A percentile compares a stretch with the other conserved stretches of the same genome.
phyloP scores from a whole-genome alignment of 2,888 invertebrate species.

The Spicauda simplicius region DNA sequence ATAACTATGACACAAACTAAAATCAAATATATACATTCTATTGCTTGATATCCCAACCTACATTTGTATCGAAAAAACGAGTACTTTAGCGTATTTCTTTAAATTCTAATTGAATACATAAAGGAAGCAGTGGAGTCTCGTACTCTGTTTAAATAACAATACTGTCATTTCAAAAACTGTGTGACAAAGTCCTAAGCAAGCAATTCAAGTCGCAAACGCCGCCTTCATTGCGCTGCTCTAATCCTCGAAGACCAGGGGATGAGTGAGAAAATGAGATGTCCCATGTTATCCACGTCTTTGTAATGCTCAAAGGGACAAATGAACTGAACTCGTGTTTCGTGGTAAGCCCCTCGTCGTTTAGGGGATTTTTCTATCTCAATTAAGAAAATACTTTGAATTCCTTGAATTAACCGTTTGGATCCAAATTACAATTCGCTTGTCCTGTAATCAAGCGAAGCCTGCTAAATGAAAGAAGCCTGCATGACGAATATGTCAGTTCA shows the following conservation, averaged over 20 bases:
- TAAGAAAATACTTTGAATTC: background rate
- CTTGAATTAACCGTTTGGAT: background rate
- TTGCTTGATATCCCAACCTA: too few relatives aligned
- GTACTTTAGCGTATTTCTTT: too few relatives aligned
- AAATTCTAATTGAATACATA: too few relatives aligned
- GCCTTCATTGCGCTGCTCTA: constrained; percentile 14
- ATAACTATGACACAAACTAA: too few relatives aligned
- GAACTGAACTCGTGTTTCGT: constrained; percentile 20
- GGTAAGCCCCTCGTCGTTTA: constrained; percentile 11
- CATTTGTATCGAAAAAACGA: too few relatives aligned
- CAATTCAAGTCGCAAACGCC: background rate
- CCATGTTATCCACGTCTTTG: constrained; percentile 24
- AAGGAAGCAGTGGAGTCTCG: too few relatives aligned
- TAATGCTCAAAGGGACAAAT: constrained; percentile 34
- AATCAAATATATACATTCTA: too few relatives aligned
- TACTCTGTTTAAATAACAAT: too few relatives aligned
- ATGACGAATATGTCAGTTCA: too few relatives aligned
- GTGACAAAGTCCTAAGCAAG: constrained; percentile 2
- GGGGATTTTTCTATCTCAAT: constrained; percentile 1
- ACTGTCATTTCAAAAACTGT: background rate
- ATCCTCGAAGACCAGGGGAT: constrained; percentile 24
- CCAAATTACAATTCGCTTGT: background rate
- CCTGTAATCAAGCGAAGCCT: too few relatives aligned
- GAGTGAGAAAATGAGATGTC: constrained; percentile 29
- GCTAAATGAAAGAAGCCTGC: too few relatives aligned